These are phyloP conservation scores for Drepanosiphum platanoidis DNA, from an alignment of 2,888 invertebrate genomes.

Conservation along the genomic window DNA sequence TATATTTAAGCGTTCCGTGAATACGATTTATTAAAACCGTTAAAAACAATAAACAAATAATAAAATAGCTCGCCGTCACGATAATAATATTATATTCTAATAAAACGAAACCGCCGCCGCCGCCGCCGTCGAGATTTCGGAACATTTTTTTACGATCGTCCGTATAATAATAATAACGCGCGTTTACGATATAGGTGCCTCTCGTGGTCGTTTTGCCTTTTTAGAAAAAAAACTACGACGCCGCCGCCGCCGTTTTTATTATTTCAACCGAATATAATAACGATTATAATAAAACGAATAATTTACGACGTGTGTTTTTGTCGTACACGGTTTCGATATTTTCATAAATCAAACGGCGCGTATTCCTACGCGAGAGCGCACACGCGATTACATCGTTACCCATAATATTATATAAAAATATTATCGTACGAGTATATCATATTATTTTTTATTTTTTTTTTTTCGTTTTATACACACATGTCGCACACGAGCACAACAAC, in stretches of 20 bases:
- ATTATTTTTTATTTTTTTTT: too few species aligned
- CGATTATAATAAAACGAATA: not conserved
- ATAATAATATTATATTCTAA: not conserved
- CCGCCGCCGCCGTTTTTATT: not conserved
- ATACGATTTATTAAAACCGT: not conserved
- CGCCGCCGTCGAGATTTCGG: not conserved
- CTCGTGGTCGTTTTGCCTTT: not conserved
- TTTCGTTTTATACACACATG: too few species aligned
- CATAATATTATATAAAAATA: too few species aligned
- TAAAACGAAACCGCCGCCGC: not conserved
- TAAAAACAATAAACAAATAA: not conserved
- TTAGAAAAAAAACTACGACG: too few species aligned
- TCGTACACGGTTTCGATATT: not conserved
- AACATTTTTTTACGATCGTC: slow-evolving; percentile 8
- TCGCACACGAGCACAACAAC: too few species aligned
- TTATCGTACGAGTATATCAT: too few species aligned
- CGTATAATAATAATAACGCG: not conserved
- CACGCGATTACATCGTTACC: not conserved
- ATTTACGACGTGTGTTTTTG: not conserved
- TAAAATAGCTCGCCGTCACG: not conserved
- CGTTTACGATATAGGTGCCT: not conserved
- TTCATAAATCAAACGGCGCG: not conserved
- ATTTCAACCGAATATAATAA: not conserved
- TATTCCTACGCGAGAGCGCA: not conserved
- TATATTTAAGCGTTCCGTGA: not conserved